These are phyloP conservation scores for Nasua narica DNA, from an alignment of 2,797 vertebrate species.

Conservation along the genomic window DNA sequence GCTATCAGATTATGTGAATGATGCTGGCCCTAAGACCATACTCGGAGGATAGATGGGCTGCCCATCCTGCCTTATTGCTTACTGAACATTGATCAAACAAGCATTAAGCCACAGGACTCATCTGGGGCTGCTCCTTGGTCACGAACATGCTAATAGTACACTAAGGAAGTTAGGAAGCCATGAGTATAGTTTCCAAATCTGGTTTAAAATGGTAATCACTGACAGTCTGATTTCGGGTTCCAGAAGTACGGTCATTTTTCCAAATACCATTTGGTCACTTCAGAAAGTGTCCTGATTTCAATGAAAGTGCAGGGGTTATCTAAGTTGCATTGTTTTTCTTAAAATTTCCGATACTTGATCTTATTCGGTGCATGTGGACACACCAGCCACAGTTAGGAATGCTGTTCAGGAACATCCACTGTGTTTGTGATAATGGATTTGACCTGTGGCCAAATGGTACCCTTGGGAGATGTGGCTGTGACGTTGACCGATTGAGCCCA, in stretches of 20 bases:
- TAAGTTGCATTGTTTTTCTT: neutral
- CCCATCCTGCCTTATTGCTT: neutral
- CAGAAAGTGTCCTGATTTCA: constrained; percentile 18
- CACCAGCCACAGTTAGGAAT: constrained; percentile 14
- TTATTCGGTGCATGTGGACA: neutral
- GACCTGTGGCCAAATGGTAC: constrained; percentile 54
- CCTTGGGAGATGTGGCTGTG: constrained; percentile 56
- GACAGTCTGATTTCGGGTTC: neutral
- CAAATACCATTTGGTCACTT: neutral
- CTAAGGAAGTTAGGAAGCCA: neutral
- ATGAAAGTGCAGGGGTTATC: constrained; percentile 23
- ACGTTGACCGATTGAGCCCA: constrained; percentile 65
- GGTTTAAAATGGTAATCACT: constrained; percentile 24
- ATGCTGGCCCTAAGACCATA: neutral
- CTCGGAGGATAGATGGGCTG: neutral
- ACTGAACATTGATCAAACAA: neutral
- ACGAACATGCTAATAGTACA: neutral
- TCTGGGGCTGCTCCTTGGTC: neutral
- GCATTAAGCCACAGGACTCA: neutral
- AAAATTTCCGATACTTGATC: constrained; percentile 9
- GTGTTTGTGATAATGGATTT: constrained; percentile 57
- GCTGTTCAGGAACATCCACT: constrained; percentile 25
- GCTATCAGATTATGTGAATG: neutral
- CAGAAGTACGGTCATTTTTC: neutral
- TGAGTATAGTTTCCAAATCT: constrained; percentile 1